These are phyloP conservation scores for Poliocrania exsul DNA, from an alignment of 2,797 vertebrate genomes.

Conservation along the genomic window DNA sequence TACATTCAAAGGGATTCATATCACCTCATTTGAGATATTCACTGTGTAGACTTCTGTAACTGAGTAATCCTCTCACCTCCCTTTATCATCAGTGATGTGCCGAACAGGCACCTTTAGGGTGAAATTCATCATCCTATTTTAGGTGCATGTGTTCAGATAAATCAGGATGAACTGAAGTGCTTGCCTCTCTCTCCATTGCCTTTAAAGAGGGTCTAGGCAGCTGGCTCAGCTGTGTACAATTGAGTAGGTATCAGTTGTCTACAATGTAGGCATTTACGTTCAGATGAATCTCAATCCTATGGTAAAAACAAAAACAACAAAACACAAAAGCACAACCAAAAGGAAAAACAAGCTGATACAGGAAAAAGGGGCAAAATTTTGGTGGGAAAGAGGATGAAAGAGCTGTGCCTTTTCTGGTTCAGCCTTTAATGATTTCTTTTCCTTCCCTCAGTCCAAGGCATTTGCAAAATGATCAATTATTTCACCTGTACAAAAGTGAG, in stretches of 20 bases:
- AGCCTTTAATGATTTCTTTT: neutral
- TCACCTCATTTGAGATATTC: neutral
- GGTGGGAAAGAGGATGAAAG: neutral
- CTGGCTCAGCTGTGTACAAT: neutral
- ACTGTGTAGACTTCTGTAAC: neutral
- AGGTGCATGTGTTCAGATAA: neutral
- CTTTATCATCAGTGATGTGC: neutral
- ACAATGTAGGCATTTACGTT: neutral
- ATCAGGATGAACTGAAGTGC: neutral
- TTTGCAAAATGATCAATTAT: neutral
- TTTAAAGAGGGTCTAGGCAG: neutral
- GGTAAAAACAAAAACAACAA: neutral
- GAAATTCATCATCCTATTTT: neutral
- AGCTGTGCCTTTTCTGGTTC: neutral
- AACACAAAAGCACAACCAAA: neutral
- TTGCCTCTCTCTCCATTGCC: neutral
- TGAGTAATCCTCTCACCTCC: neutral
- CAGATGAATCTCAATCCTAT: neutral
- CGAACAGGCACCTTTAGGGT: neutral
- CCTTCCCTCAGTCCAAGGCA: neutral
- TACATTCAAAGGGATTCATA: neutral
- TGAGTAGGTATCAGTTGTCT: neutral
- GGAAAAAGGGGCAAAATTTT: neutral
- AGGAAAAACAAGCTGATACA: neutral
- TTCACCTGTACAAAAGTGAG: neutral